phyloP scores from a whole-genome alignment of 2,113 vertebrate genomes.

The Mesembrinibis cayennensis region DNA sequence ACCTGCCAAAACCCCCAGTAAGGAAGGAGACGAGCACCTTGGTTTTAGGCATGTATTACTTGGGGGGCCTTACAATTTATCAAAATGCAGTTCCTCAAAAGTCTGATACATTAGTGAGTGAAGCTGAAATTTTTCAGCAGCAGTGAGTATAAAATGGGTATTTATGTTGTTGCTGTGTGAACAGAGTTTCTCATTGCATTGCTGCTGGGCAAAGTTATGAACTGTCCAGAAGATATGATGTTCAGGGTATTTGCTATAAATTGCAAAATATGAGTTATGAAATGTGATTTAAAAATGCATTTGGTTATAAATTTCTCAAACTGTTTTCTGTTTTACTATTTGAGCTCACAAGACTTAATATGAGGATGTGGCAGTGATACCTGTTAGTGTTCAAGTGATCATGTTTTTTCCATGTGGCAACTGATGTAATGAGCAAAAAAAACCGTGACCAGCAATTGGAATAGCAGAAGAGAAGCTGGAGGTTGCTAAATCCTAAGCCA shows the following conservation, averaged over 20 bases:
- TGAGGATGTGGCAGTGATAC: neutral
- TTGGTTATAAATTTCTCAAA: neutral
- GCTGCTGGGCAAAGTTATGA: neutral
- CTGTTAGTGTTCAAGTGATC: neutral
- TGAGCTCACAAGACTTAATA: neutral
- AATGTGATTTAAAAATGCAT: neutral
- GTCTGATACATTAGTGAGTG: accelerated
- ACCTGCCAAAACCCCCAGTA: neutral
- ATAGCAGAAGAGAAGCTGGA: neutral
- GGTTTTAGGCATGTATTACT: neutral
- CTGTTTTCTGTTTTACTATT: neutral
- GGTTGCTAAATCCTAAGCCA: neutral
- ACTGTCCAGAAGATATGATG: neutral
- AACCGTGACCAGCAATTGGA: neutral
- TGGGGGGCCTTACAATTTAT: no score
- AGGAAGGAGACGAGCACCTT: neutral
- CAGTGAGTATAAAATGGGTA: neutral
- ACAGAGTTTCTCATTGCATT: neutral
- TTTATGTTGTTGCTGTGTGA: accelerated
- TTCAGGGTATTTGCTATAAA: neutral
- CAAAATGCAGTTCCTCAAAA: neutral
- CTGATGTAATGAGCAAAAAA: neutral
- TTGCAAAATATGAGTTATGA: neutral
- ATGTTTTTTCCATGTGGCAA: neutral
- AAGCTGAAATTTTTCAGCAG: neutral